Base-by-base conservation (phyloP, 2,113 vertebrate species). In the Psophia crepitans region DNA sequence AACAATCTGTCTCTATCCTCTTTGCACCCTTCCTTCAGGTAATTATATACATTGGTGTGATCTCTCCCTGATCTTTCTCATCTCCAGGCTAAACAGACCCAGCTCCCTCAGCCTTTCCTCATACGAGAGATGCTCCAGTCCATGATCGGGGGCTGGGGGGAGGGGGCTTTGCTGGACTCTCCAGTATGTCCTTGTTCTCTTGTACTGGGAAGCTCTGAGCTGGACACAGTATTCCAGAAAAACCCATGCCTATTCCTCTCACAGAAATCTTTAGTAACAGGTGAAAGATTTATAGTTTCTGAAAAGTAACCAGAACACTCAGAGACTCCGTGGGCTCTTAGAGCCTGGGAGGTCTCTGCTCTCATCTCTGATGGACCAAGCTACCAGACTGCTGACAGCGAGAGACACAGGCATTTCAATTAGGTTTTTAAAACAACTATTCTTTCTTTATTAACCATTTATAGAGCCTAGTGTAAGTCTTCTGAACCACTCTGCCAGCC, bases 1-100 rank as follows among this genome's bases (percentile, higher is more conserved):
- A 51, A 46, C 26, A 28, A 26, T 26, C 51, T 53, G 8, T 14
- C 51, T 53, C 26, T 53, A 14, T 27, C 51, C 51, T 16, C 26
- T 63, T 56, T 48, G 9, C 11, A 37, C 9, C 22, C 27, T 49
- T 15, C 24, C 5, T 44, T 61, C 24, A 39, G 21, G 8, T 39
- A 28, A 39, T 60, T 76, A 37, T 30, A 53, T 2, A 27, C 23
- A 43, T 9, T n/a, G n/a, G 8, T 43, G 27, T 32, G 32, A 56
- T 32, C 7, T 15, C 8, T 3, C 11, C 15, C 20, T 4, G 8
- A 60, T 30, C 41, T 0, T 1, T 35, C 35, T 46, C 22, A 33
- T 39, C 16, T 64, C 48, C 23, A 48, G 22, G 26, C 19, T 28
- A 16, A 75, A 22, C 27, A 33, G 21, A 19, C 61, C 18, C 0